These are phyloP conservation scores for Abscondita cerata DNA, from an alignment of 2,888 invertebrate species.

Conservation along the genomic window DNA sequence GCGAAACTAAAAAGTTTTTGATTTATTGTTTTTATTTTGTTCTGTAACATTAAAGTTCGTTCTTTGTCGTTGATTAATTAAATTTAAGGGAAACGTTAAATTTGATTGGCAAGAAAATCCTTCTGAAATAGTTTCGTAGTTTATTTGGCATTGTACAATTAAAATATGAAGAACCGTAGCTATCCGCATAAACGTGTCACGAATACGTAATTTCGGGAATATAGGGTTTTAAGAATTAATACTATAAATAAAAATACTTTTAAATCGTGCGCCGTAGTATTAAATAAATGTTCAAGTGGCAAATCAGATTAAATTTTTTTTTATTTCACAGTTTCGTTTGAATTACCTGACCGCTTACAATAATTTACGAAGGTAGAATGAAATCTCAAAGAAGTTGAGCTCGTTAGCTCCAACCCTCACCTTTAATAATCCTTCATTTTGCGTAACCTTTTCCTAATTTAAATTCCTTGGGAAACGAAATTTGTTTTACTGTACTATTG, in stretches of 20 bases:
- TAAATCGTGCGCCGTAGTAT: background rate
- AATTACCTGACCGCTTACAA: slow-evolving; percentile 18
- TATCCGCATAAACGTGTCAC: slow-evolving; percentile 12
- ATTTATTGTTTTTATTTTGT: too few relatives aligned
- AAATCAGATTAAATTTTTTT: background rate
- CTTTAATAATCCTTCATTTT: slow-evolving; percentile 22
- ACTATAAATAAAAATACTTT: background rate
- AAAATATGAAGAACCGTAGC: slow-evolving; percentile 13
- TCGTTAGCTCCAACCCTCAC: slow-evolving; percentile 20
- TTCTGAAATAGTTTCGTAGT: background rate
- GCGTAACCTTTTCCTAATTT: slow-evolving; percentile 23
- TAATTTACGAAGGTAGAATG: slow-evolving; percentile 20
- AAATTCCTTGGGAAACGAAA: slow-evolving; percentile 21
- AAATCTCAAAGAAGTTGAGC: slow-evolving; percentile 23
- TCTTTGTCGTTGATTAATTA: too few relatives aligned
- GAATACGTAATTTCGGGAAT: slow-evolving; percentile 1
- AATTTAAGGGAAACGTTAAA: too few relatives aligned
- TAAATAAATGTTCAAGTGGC: background rate
- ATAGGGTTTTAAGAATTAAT: background rate
- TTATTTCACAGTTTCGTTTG: background rate
- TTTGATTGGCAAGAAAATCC: background rate
- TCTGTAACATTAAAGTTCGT: too few relatives aligned
- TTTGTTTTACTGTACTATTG: slow-evolving; percentile 15
- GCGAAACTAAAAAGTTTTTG: too few relatives aligned
- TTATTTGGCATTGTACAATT: slow-evolving; percentile 15